Conservation (phyloP, 2,797 vertebrate genomes). For the Sebastes jordani region DNA sequence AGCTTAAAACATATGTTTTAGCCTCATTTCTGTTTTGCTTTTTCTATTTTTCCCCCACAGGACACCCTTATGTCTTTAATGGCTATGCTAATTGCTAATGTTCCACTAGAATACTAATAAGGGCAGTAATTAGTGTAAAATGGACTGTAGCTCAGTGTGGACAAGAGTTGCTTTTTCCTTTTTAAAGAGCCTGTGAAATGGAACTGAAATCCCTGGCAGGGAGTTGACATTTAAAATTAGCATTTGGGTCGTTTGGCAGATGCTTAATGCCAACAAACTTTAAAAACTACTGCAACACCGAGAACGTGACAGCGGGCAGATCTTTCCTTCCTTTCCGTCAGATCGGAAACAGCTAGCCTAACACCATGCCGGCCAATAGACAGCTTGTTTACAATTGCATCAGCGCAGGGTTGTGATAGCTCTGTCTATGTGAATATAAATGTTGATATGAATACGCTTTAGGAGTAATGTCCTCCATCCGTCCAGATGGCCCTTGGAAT, state of each 20-base stretch:
- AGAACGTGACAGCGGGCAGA: neutral
- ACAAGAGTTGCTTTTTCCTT: conserved; percentile 33
- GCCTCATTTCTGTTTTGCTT: conserved; percentile 34
- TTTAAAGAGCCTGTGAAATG: conserved; percentile 53
- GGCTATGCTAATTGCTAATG: conserved; percentile 66
- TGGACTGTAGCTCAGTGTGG: conserved; percentile 53
- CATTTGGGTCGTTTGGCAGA: conserved; percentile 42
- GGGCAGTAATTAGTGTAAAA: conserved; percentile 61
- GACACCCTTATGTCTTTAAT: conserved; percentile 58
- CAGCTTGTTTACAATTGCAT: conserved; percentile 38
- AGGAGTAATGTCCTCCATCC: conserved; percentile 49
- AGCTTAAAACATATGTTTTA: conserved; percentile 43
- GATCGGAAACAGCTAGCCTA: neutral
- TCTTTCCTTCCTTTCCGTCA: neutral
- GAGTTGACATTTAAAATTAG: conserved; percentile 38
- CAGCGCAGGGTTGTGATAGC: conserved; percentile 4
- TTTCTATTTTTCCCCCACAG: conserved; percentile 18
- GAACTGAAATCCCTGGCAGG: conserved; percentile 42
- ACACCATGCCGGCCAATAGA: conserved; percentile 20
- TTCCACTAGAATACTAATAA: conserved; percentile 74
- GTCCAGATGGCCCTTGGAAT: conserved; percentile 69
- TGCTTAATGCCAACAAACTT: conserved; percentile 21
- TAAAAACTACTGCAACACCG: conserved; percentile 11
- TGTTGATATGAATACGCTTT: conserved; percentile 44
- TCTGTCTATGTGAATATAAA: conserved; percentile 32